These are phyloP conservation scores for Pseudois nayaur DNA, from an alignment of 2,113 vertebrate genomes.

Conservation along the genomic window DNA sequence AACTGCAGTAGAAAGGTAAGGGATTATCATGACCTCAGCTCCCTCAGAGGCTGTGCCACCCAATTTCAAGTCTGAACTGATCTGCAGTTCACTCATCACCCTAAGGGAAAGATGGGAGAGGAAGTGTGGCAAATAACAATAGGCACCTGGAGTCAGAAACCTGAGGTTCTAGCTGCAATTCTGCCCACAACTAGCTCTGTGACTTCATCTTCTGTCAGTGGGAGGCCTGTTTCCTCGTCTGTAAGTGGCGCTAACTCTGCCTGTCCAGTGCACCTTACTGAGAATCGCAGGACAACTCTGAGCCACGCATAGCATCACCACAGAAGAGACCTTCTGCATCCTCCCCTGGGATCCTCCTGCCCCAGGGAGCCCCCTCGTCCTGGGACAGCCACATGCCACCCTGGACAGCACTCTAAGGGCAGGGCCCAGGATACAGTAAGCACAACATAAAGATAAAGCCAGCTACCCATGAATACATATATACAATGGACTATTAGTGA, in stretches of 20 bases:
- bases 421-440: background rate
- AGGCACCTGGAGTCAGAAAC: background rate
- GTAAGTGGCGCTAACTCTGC: background rate
- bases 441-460: background rate
- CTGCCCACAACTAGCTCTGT: background rate
- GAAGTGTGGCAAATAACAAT: background rate
- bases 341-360: background rate
- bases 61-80: background rate
- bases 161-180: background rate
- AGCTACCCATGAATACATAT: background rate
- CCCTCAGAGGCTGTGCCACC: background rate
- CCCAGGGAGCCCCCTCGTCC: background rate
- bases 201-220: background rate
- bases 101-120: background rate
- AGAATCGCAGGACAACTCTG: background rate
- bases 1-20: background rate
- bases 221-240: background rate
- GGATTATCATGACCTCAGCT: slow-evolving; percentile 38
- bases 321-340: background rate
- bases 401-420: background rate
- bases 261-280: background rate
- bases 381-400: background rate
- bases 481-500: background rate
- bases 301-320: background rate
- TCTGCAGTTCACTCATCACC: background rate